Evolutionary conservation across 2,113 vertebrate genomes (phyloP).

Genomic region (Ibidorhyncha struthersii): DNA sequence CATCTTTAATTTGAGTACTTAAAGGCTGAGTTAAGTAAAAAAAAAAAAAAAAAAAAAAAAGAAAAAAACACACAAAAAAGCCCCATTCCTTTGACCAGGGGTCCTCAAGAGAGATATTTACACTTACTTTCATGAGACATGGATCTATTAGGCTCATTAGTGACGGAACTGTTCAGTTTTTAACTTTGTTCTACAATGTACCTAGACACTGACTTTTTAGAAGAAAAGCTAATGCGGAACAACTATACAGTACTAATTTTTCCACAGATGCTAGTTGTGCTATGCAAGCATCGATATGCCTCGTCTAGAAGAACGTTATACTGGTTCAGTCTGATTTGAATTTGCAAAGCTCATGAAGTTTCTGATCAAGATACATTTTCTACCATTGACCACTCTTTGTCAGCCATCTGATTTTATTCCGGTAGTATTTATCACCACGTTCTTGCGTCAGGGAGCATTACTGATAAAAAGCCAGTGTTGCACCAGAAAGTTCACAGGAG

Average conservation of each 20-base stretch:
- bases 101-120: neutral
- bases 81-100: fast-evolving
- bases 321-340: neutral
- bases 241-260: neutral
- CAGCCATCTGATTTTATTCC: neutral
- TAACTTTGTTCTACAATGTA: neutral
- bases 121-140: neutral
- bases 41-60: neutral
- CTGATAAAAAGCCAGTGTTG: neutral
- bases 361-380: neutral
- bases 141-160: neutral
- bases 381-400: neutral
- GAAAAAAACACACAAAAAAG: neutral
- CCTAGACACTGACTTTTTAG: neutral
- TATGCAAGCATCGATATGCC: neutral
- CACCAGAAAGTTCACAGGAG: neutral
- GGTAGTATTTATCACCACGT: neutral
- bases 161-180: neutral
- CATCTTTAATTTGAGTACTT: neutral
- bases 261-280: neutral
- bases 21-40: neutral
- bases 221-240: neutral
- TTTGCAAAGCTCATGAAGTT: neutral
- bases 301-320: neutral
- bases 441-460: neutral